These are phyloP conservation scores for Furcifer pardalis DNA, from an alignment of 2,797 vertebrate genomes.

Conservation along the genomic window DNA sequence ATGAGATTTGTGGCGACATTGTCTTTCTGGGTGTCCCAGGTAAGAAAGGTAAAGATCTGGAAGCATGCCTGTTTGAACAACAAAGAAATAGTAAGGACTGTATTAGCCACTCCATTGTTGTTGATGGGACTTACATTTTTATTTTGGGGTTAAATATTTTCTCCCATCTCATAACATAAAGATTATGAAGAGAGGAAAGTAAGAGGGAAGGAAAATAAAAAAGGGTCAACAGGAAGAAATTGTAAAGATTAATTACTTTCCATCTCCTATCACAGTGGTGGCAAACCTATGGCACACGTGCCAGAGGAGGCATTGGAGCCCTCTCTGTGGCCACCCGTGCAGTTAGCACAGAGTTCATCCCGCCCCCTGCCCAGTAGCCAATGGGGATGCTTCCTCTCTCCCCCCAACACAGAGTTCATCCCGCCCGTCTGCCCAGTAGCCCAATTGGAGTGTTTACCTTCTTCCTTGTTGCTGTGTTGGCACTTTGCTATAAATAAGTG, in stretches of 20 bases:
- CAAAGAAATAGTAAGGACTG: neutral
- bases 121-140: neutral
- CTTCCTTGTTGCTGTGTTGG: no score
- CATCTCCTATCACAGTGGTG: no score
- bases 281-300: no score
- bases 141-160: neutral
- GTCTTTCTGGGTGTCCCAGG: slow-evolving; percentile 80
- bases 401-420: no score
- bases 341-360: no score
- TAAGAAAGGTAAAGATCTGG: slow-evolving; percentile 77
- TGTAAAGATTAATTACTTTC: neutral
- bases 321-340: no score
- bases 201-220: neutral
- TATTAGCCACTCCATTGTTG: neutral
- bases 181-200: neutral
- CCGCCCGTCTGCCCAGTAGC: no score
- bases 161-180: neutral
- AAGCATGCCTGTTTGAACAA: slow-evolving; percentile 67
- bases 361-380: no score
- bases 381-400: no score
- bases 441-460: no score
- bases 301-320: no score
- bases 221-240: neutral
- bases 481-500: no score
- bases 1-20: slow-evolving; percentile 76